These are phyloP conservation scores for Acheta domesticus DNA, from an alignment of 2,888 invertebrate species.

Conservation along the genomic window DNA sequence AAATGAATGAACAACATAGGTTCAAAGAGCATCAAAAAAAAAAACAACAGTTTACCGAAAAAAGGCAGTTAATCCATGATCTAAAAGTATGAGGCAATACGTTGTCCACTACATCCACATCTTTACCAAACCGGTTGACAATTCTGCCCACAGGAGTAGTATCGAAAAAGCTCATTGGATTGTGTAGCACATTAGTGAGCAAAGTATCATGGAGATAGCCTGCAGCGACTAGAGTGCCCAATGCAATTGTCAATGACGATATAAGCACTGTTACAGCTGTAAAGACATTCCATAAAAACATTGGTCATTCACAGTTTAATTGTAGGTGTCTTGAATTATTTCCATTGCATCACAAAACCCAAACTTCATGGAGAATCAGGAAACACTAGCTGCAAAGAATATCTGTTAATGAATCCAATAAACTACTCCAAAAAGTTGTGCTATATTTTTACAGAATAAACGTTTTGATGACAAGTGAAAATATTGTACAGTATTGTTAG, in stretches of 20 bases:
- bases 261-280: conserved; percentile 41
- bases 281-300: conserved; percentile 26
- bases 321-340: too few species aligned
- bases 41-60: conserved; percentile 51
- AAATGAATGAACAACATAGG: too few species aligned
- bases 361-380: not conserved
- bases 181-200: conserved; percentile 56
- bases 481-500: too few species aligned
- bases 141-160: conserved; percentile 65
- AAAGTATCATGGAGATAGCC: conserved; percentile 55
- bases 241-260: conserved; percentile 40
- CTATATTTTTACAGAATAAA: too few species aligned
- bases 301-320: too few species aligned
- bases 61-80: conserved; percentile 66
- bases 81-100: conserved; percentile 56
- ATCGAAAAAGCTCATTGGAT: conserved; percentile 67
- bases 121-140: conserved; percentile 65
- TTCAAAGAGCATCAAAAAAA: too few species aligned
- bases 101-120: conserved; percentile 63
- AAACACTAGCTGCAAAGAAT: too few species aligned
- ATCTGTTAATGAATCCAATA: too few species aligned
- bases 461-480: too few species aligned
- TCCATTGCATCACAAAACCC: not conserved
- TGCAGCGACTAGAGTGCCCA: conserved; percentile 40
- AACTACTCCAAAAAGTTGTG: too few species aligned